Percentiles rank a stretch among this genome's conserved stretches.
Evolutionary conservation across 2,888 invertebrate species (phyloP).

Genomic region (Phaonia tiefii): DNA sequence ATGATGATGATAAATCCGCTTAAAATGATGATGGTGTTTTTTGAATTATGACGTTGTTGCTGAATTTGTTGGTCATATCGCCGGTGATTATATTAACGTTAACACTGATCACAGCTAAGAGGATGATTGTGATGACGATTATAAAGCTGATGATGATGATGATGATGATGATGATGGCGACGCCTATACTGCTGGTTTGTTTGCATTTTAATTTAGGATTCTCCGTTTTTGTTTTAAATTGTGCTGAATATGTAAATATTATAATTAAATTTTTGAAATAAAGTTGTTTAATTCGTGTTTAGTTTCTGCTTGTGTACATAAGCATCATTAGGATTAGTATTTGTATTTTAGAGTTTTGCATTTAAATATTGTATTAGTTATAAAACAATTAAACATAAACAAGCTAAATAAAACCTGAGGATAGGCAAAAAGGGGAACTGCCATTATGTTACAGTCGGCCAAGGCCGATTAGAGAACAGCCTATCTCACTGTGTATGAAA

Average conservation of each 20-base stretch:
- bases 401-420: not conserved
- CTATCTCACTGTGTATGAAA: too few species aligned
- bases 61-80: not conserved
- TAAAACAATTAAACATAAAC: not conserved
- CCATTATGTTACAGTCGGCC: too few species aligned
- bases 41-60: not conserved
- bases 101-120: not conserved
- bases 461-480: too few species aligned
- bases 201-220: conserved; percentile 23
- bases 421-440: not conserved
- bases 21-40: conserved; percentile 14
- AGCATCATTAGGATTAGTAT: not conserved
- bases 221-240: not conserved
- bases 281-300: conserved; percentile 17
- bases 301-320: too few species aligned
- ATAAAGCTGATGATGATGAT: not conserved
- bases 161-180: not conserved
- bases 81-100: conserved; percentile 15
- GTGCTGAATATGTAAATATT: conserved; percentile 33
- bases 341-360: conserved; percentile 4
- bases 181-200: conserved; percentile 16
- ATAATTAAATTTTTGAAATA: conserved; percentile 5
- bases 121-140: not conserved
- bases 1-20: conserved; percentile 2
- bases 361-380: conserved; percentile 33